These are phyloP conservation scores for Trichonephila clavata DNA, from an alignment of 1,140 invertebrate genomes.

Conservation along the genomic window DNA sequence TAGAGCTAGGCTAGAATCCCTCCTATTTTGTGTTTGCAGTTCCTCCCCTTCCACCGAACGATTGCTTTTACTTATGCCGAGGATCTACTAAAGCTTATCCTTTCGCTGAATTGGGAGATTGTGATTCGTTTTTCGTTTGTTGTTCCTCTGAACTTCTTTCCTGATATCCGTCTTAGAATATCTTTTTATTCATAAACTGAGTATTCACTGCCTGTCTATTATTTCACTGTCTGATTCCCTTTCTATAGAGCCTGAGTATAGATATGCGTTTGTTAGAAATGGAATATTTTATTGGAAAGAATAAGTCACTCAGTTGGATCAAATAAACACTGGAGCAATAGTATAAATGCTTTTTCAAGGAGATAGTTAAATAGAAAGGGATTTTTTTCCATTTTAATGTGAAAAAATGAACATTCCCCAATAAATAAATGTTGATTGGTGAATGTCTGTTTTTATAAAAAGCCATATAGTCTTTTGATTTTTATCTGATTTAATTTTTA, in stretches of 20 bases:
- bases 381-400: no score
- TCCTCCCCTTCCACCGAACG: background rate
- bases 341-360: no score
- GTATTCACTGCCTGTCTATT: background rate
- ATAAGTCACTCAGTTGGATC: background rate
- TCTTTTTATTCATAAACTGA: background rate
- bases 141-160: background rate
- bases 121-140: background rate
- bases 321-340: no score
- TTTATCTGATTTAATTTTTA: no score
- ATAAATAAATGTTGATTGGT: no score
- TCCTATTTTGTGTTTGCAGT: slow-evolving; percentile 7
- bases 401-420: no score
- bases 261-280: background rate
- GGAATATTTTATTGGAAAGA: background rate
- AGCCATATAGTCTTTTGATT: no score
- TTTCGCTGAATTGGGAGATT: background rate
- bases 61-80: slow-evolving; percentile 31
- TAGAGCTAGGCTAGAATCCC: background rate
- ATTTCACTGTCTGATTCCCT: background rate
- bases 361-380: no score
- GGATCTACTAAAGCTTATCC: background rate
- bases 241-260: background rate
- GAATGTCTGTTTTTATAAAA: no score
- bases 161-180: background rate